Conservation (phyloP, 2,888 invertebrate species). For the Cerceris ruficornis region DNA sequence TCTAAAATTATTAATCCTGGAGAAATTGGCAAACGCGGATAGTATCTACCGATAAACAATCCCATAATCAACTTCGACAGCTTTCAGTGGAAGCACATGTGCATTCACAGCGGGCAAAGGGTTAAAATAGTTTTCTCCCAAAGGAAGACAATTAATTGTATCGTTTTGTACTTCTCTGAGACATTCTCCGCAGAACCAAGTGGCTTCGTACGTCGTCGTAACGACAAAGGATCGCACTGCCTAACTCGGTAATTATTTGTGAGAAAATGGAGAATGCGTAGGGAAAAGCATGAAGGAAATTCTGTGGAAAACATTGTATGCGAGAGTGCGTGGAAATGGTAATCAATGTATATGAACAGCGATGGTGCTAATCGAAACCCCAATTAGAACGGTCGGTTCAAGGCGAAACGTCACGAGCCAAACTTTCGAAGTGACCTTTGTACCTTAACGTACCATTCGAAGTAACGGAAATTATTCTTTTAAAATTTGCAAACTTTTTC, state of each 20-base stretch:
- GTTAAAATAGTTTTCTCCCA: neutral
- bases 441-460: neutral
- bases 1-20: too few species aligned
- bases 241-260: slow-evolving; percentile 46
- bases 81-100: too few species aligned
- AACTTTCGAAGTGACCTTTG: slow-evolving; percentile 14
- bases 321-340: slow-evolving; percentile 28
- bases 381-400: slow-evolving; percentile 43
- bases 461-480: neutral
- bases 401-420: slow-evolving; percentile 10
- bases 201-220: slow-evolving; percentile 54
- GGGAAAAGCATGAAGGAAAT: neutral
- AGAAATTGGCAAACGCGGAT: too few species aligned
- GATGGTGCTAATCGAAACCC: slow-evolving; percentile 65
- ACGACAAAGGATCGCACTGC: slow-evolving; percentile 61
- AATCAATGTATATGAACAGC: slow-evolving; percentile 31
- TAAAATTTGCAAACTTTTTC: too few species aligned
- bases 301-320: slow-evolving; percentile 2
- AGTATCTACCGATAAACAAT: too few species aligned
- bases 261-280: slow-evolving; percentile 44
- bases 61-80: too few species aligned
- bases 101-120: too few species aligned
- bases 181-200: slow-evolving; percentile 59
- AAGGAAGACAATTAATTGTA: neutral
- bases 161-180: slow-evolving; percentile 40